These are phyloP conservation scores for Megastigmus dorsalis DNA, from an alignment of 2,888 invertebrate species.

Conservation along the genomic window DNA sequence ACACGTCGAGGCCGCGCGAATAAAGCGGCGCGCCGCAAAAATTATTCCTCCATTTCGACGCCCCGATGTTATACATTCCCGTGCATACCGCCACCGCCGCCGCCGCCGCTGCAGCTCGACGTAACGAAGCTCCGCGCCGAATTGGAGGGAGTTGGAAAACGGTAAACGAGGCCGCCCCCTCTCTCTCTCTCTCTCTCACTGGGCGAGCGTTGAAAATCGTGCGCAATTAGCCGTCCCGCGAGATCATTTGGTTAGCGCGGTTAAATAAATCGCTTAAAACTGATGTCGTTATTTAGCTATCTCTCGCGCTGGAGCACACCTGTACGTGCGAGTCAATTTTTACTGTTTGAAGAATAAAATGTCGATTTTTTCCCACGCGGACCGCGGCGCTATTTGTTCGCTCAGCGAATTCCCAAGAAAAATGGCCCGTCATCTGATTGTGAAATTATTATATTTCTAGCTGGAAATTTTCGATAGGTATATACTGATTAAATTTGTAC, in stretches of 20 bases:
- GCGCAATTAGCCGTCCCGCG: conserved; percentile 53
- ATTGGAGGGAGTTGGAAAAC: no score
- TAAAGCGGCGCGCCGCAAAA: conserved; percentile 39
- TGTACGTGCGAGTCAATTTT: conserved; percentile 6
- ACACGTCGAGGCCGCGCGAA: background rate
- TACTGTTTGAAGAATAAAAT: background rate
- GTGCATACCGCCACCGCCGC: no score
- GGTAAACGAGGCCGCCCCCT: no score
- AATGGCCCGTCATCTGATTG: no score
- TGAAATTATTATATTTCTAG: no score
- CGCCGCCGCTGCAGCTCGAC: no score
- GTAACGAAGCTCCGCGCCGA: no score
- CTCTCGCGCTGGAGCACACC: background rate
- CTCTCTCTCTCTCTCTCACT: no score
- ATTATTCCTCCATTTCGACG: conserved; percentile 47
- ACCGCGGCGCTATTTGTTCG: no score
- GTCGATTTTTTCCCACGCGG: background rate
- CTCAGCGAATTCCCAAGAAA: no score
- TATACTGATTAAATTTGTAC: no score
- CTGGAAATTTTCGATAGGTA: no score
- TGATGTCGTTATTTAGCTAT: conserved; percentile 49
- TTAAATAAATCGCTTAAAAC: conserved; percentile 50
- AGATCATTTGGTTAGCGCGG: conserved; percentile 53
- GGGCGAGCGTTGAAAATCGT: conserved; percentile 51
- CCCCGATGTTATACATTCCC: background rate